A percentile compares a stretch with the other conserved stretches of the same genome.
Evolutionary conservation across 1,140 invertebrate species (phyloP).

Genomic region (Drosophila nebulosa): DNA sequence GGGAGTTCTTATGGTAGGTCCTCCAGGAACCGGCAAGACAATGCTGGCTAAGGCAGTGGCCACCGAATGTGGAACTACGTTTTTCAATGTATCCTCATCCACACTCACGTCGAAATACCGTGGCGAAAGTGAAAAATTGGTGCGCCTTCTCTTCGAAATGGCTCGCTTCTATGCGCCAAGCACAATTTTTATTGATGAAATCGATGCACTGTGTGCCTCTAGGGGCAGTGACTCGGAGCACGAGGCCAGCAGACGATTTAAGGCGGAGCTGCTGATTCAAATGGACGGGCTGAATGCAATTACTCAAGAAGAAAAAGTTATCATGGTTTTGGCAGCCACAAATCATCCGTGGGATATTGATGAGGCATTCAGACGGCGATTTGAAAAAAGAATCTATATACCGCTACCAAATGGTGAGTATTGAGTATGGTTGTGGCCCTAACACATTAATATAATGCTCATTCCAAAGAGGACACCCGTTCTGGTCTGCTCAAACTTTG

Average conservation of each 20-base stretch:
- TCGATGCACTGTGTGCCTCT: slow-evolving; percentile 97
- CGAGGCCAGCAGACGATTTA: slow-evolving; percentile 99
- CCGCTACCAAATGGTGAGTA: slow-evolving; percentile 93
- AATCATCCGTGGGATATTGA: slow-evolving; percentile 99
- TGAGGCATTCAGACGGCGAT: slow-evolving; percentile 95
- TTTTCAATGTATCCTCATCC: slow-evolving; percentile 99
- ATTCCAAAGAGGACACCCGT: slow-evolving; percentile 86
- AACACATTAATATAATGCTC: not conserved
- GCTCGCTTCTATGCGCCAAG: slow-evolving; percentile 99
- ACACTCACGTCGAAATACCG: slow-evolving; percentile 98
- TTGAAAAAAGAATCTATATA: slow-evolving; percentile 99
- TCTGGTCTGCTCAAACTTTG: slow-evolving; percentile 94
- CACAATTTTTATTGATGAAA: slow-evolving; percentile 99
- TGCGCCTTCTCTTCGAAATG: slow-evolving; percentile 99
- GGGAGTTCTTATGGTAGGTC: slow-evolving; percentile 86
- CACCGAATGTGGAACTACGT: slow-evolving; percentile 99
- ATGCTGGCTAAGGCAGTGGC: slow-evolving; percentile 99
- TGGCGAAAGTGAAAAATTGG: slow-evolving; percentile 99
- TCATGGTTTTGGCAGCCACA: slow-evolving; percentile 99
- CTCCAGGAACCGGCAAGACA: slow-evolving; percentile 97
- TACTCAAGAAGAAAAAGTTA: slow-evolving; percentile 86
- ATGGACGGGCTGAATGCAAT: slow-evolving; percentile 94
- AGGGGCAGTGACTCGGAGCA: slow-evolving; percentile 98
- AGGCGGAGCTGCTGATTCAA: slow-evolving; percentile 98
- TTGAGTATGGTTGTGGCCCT: too few relatives aligned